Conservation (phyloP, 2,797 vertebrate species). For the Silurus lanzhouensis region DNA sequence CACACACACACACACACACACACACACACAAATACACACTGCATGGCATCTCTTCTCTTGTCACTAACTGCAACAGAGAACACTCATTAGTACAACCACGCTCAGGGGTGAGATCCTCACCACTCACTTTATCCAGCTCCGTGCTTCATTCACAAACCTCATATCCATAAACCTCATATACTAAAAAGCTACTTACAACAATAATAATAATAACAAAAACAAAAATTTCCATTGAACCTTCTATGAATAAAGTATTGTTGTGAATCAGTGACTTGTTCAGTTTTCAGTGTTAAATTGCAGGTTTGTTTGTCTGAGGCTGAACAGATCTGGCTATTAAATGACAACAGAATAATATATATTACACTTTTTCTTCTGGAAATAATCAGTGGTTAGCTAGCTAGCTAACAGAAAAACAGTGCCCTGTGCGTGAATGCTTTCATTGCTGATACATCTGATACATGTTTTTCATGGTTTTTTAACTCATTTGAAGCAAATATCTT, state of each 20-base stretch:
- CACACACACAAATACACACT: too few relatives aligned
- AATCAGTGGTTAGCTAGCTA: background rate
- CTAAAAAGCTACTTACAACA: background rate
- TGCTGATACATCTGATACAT: background rate
- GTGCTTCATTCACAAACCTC: too few relatives aligned
- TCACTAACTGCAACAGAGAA: background rate
- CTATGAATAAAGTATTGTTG: too few relatives aligned
- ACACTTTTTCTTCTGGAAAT: background rate
- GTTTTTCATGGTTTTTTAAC: background rate
- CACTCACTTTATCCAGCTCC: too few relatives aligned
- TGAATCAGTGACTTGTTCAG: background rate
- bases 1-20: too few relatives aligned
- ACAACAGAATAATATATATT: background rate
- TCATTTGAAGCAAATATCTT: background rate
- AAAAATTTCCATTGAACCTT: background rate
- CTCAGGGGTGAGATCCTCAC: too few relatives aligned
- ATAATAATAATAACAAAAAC: too few relatives aligned
- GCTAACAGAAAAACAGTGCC: background rate
- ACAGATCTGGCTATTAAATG: background rate
- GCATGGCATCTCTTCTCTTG: background rate
- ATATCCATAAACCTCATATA: background rate
- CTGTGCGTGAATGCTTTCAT: background rate
- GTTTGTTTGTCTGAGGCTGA: background rate
- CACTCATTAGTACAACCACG: too few relatives aligned
- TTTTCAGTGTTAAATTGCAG: background rate